Base-by-base conservation (phyloP, 1,140 invertebrate genomes). In the Pachyrhynchus sulphureomaculatus region DNA sequence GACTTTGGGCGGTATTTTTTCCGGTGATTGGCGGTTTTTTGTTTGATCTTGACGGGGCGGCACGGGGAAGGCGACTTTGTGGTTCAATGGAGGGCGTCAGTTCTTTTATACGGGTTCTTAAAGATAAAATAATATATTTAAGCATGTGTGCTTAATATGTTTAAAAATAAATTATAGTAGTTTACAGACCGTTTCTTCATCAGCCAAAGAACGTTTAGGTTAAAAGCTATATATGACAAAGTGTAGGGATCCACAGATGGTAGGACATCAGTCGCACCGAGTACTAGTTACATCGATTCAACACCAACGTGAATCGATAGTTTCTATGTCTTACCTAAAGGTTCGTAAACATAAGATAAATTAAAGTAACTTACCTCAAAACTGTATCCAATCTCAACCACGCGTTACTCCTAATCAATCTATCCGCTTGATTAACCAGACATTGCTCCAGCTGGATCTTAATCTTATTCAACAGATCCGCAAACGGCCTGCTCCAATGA, bases 381-480 rank as follows among this genome's bases (percentile, higher is more conserved):
- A 84, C 80, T 21, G 84, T 70, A 62, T 86, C 84, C 79, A 88
- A 82, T 66, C 84, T 80, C 0, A 82, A 73, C 86, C 86, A 88
- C 0, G 83, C 81, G 1, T 81, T 81, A 1, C 84, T 83, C 23
- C 85, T 78, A 33, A 83, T 83, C 0, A 85, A 83, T 23, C 83
- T 76, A 3, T 83, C 77, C 15, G 84, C 84, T 58, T 86, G 84
- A 12, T 82, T 70, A 5, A 86, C 81, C 12, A 88, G 72, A 66
- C 84, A 83, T 58, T 85, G 84, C 67, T 87, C 85, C 4, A 86
- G 80, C 18, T 80, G 79, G 4, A 72, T 75, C 23, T 80, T 73
- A 4, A 81, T 64, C 9, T 78, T 77, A 15, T 76, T 67, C 33
- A 74, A 56, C 33, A 74, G 58, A 57, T 73, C 68, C 24, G 66